Percentiles rank a stretch among this genome's conserved stretches.
phyloP scores from a whole-genome alignment of 2,888 invertebrate genomes.

The Caenorhabditis plicata region DNA sequence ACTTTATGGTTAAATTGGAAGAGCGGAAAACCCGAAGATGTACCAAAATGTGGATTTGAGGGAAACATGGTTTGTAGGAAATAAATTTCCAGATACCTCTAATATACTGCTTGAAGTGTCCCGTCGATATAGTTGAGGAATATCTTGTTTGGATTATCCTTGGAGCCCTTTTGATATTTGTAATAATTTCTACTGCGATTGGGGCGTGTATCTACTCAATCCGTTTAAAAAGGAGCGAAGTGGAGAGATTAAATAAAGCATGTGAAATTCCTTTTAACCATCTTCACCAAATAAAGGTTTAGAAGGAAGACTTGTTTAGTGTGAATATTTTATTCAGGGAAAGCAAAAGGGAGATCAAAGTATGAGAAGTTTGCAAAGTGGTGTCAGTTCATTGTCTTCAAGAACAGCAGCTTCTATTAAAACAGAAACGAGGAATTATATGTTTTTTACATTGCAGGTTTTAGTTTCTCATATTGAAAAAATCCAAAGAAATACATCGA shows the following conservation, averaged over 20 bases:
- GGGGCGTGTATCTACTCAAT: no score
- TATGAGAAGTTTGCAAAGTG: constrained; percentile 38
- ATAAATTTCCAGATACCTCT: no score
- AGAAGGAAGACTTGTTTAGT: no score
- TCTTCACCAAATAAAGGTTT: constrained; percentile 17
- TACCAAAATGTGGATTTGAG: constrained; percentile 39
- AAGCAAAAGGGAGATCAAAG: constrained; percentile 24
- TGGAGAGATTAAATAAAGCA: constrained; percentile 31
- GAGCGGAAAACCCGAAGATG: constrained; percentile 9
- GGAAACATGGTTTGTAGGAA: constrained; percentile 18
- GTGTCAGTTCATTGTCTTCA: constrained; percentile 34
- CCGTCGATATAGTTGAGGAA: constrained; percentile 29
- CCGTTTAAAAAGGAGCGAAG: no score
- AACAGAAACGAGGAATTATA: constrained; percentile 30
- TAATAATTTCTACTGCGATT: no score
- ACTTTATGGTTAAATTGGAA: constrained; percentile 15
- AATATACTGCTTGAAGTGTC: constrained; percentile 17
- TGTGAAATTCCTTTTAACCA: constrained; percentile 43
- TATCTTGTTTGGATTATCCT: constrained; percentile 38
- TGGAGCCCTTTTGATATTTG: no score
- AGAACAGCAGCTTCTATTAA: constrained; percentile 26
- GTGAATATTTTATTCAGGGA: constrained; percentile 3
- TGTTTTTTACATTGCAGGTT: constrained; percentile 12
- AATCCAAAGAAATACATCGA: no score
- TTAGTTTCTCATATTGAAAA: no score